These are phyloP conservation scores for Sinocyclocheilus maitianheensis DNA, from an alignment of 2,113 vertebrate species.

Conservation along the genomic window DNA sequence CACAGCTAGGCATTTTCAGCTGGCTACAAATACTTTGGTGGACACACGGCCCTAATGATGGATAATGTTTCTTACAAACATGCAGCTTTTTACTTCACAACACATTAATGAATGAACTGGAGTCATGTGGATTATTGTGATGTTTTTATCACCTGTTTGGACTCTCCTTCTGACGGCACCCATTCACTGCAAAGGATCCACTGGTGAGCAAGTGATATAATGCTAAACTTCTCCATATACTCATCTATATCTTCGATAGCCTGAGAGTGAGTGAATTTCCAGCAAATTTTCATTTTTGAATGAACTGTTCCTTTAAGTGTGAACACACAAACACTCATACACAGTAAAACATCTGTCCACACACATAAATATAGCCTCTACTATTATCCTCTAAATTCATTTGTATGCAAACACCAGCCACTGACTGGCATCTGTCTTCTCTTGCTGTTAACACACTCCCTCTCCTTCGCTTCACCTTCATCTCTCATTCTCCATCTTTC, in stretches of 20 bases:
- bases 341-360: constrained; percentile 9
- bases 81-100: too few relatives aligned
- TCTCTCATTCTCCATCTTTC: not conserved
- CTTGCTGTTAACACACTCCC: constrained; percentile 20
- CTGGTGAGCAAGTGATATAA: not conserved
- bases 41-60: too few relatives aligned
- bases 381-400: not conserved
- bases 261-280: not conserved
- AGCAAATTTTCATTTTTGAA: not conserved
- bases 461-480: not conserved
- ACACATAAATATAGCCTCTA: not conserved
- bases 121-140: too few relatives aligned
- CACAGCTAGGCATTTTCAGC: too few relatives aligned
- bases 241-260: not conserved
- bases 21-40: too few relatives aligned
- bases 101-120: too few relatives aligned
- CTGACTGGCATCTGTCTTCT: constrained; percentile 18
- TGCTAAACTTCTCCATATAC: too few relatives aligned
- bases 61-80: too few relatives aligned
- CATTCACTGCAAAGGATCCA: not conserved
- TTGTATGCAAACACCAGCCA: constrained; percentile 21
- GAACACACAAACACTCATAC: not conserved
- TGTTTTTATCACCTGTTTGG: too few relatives aligned
- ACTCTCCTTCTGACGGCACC: too few relatives aligned
- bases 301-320: not conserved